Evolutionary conservation across 1,140 invertebrate species (phyloP), one percentile per base, ranked within the genome.

Genomic region (Drosophila insularis): DNA sequence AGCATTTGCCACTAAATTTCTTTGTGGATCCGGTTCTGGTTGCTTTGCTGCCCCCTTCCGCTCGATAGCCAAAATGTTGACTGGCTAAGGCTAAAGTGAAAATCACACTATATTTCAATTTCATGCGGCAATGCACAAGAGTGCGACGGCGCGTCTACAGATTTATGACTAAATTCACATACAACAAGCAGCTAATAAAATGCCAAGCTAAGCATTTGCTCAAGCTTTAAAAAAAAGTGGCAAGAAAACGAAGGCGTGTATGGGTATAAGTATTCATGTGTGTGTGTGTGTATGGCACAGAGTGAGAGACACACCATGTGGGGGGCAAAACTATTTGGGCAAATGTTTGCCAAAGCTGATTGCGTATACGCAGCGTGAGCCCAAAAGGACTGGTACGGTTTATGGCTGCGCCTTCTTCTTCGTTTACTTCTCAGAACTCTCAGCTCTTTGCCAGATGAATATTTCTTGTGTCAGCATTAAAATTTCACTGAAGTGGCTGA

Each of bases 21-120:
- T 65, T 50, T 50, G 43, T 50, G 43, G 17, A 50, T 50, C 43
- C 43, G 43, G 43, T 50, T 50, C 43, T 50, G 43, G 17, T 50
- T 50, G 43, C 43, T 14, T 46, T 35, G 27, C 32, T 75, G 63
- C 17, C 14, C 43, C 10, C 17, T 8, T 8, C 43, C 17, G 11
- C 35, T 37, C 17, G 21, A 56, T 56, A 31, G 55, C 23, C n/a
- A 35, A 19, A 31, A 32, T 32, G 55, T 56, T 71, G 31, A 65
- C 46, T 58, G 64, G 69, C 84, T 73, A 87, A 87, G 67, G 69
- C 84, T 73, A 87, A 87, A 87, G 82, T 89, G 82, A 87, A 87
- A 87, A 87, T 87, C 84, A 87, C 82, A 87, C 82, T 89, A 87
- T 87, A 87, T 87, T 87, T 87, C 82, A 87, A 87, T 87, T 87